Evolutionary conservation across 1,140 invertebrate genomes (phyloP).

Genomic region (Drosophila biarmipes): DNA sequence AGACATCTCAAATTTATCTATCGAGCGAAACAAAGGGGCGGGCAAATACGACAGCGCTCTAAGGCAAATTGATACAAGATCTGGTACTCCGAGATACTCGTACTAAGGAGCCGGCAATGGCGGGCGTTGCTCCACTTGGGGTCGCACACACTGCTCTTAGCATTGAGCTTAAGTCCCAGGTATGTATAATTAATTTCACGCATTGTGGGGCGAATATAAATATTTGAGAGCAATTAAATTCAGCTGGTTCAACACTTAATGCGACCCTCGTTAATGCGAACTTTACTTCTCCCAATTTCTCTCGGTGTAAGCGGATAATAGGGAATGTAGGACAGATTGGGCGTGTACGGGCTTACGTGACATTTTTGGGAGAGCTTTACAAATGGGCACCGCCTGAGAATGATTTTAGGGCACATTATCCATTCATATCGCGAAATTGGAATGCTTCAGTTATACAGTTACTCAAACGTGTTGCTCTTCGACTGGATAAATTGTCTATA

Average conservation of each 20-base stretch:
- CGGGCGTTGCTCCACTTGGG: slow-evolving; percentile 35
- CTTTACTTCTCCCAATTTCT: not conserved
- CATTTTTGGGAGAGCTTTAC: slow-evolving; percentile 10
- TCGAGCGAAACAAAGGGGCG: slow-evolving; percentile 1
- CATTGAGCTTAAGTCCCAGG: slow-evolving; percentile 40
- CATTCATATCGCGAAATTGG: slow-evolving; percentile 2
- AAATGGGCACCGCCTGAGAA: not conserved
- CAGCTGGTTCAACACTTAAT: slow-evolving; percentile 44
- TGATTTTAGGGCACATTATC: not conserved
- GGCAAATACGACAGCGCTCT: not conserved
- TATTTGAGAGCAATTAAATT: slow-evolving; percentile 23
- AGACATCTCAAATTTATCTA: slow-evolving; percentile 23
- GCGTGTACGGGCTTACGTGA: slow-evolving; percentile 22
- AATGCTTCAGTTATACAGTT: not conserved
- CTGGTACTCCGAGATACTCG: not conserved
- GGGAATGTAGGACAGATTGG: slow-evolving; percentile 22
- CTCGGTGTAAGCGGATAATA: slow-evolving; percentile 10
- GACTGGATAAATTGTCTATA: too few species aligned
- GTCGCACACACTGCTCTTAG: slow-evolving; percentile 12
- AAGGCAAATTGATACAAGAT: slow-evolving; percentile 16
- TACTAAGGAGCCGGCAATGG: not conserved
- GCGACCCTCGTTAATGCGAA: slow-evolving; percentile 10
- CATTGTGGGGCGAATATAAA: slow-evolving; percentile 30
- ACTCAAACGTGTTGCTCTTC: not conserved
- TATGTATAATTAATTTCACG: slow-evolving; percentile 36